Evolutionary conservation across 2,888 invertebrate genomes (phyloP), one percentile per base, ranked within the genome.

Genomic region (Entomobrya multifasciata): DNA sequence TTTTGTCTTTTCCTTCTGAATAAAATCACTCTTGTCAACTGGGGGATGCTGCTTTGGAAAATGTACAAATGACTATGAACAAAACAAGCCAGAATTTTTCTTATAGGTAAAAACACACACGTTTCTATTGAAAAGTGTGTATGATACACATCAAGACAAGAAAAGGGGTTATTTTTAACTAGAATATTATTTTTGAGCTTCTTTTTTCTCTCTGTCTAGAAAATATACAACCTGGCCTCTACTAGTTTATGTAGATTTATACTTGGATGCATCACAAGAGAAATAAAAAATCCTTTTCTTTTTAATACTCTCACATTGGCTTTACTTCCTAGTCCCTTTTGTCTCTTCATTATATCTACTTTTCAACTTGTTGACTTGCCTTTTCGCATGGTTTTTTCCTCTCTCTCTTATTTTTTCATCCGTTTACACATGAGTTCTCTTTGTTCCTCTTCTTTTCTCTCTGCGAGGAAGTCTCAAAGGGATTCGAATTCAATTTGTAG

Each of bases 401-500:
- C 3, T 49, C 25, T n/a, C 22, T n/a, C 41, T 77, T 57, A 6
- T 22, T 41, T 62, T n/a, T 60, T 22, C 52, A 52, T 77, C 55
- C 83, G 49, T 78, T 70, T 70, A 60, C 78, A 3, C 36, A 6
- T 8, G 36, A 36, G 36, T 36, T 36, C 36, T 5, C 13, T 60
- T 20, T 22, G 20, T 60, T 20, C 52, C 52, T 17, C 44, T 44
- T 5, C 13, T 60, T 20, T 22, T 5, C 20, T 20, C 52, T 13
- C 4, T 76, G 36, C 20, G 41, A 47, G n/a, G n/a, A 60, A 60
- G 81, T 86, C 88, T 70, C 88, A 11, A 8, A 60, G 86, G 88
- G 82, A 86, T 86, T 88, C 88, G 86, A 86, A 88, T 88, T 88
- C 88, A 88, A 86, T 88, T 88, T 88, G 79, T 86, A 80, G 62